These are phyloP conservation scores for Dascillus cervinus DNA, from an alignment of 2,888 invertebrate genomes.

Conservation along the genomic window DNA sequence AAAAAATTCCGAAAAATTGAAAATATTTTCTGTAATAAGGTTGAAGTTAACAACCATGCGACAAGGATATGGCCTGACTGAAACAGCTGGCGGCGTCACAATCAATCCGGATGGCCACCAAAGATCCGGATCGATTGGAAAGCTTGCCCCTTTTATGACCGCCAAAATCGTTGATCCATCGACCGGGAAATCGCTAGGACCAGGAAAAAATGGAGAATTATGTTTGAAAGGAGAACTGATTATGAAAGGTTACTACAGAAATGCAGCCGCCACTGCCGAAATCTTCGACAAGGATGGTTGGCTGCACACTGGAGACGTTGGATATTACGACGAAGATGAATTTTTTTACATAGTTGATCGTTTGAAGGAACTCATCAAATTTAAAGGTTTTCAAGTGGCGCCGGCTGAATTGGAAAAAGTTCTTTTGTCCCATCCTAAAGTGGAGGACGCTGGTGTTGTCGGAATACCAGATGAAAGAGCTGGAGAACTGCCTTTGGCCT, in stretches of 20 bases:
- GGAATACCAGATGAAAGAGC: no score
- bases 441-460: no score
- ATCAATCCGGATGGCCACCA: constrained; percentile 29
- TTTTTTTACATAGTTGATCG: no score
- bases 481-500: no score
- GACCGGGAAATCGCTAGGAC: constrained; percentile 53
- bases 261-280: constrained; percentile 53
- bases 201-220: constrained; percentile 66
- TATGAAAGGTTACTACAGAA: constrained; percentile 59
- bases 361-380: no score
- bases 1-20: no score
- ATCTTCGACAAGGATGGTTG: constrained; percentile 67
- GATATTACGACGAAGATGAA: no score
- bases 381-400: no score
- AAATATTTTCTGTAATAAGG: no score
- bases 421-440: no score
- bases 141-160: constrained; percentile 51
- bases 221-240: constrained; percentile 67
- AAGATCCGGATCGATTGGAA: constrained; percentile 57
- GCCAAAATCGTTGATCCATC: constrained; percentile 57
- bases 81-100: constrained; percentile 54
- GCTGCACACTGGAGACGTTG: no score
- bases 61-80: constrained; percentile 73
- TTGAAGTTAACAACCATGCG: constrained; percentile 49
- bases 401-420: no score